Conservation (phyloP, 2,113 vertebrate genomes). For the Trochalopteron elliotii region DNA sequence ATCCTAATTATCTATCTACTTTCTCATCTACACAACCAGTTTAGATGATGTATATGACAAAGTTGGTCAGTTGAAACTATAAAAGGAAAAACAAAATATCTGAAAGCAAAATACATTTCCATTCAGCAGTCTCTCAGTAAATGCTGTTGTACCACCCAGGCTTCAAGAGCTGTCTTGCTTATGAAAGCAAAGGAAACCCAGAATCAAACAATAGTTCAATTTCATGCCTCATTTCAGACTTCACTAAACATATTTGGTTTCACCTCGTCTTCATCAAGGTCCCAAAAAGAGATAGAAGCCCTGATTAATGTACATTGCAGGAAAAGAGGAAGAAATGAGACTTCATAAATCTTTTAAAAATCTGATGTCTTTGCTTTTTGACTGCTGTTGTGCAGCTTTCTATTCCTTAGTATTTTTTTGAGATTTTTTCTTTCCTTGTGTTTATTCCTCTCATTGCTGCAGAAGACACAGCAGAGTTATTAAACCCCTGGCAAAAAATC, state of each 20-base stretch:
- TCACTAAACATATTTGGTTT: conserved; percentile 29
- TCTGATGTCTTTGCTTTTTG: background rate
- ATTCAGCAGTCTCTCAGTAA: background rate
- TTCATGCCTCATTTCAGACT: conserved; percentile 55
- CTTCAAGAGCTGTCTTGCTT: background rate
- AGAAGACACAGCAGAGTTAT: background rate
- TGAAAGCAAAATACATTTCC: background rate
- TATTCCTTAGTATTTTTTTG: background rate
- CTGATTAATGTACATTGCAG: background rate
- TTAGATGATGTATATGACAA: background rate
- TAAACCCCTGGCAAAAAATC: background rate
- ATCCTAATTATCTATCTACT: background rate
- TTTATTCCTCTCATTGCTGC: background rate
- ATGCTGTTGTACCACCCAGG: conserved; percentile 4
- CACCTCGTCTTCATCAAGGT: conserved; percentile 27
- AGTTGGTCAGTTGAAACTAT: background rate
- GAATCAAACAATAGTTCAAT: conserved; percentile 44
- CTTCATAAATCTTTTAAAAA: background rate
- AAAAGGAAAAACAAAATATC: background rate
- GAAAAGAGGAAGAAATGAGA: background rate
- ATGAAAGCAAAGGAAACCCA: conserved; percentile 16
- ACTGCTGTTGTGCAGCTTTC: background rate
- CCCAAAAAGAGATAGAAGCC: background rate
- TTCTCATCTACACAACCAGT: background rate
- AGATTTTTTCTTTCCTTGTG: background rate